Evolutionary conservation across 2,113 vertebrate species (phyloP), one percentile per base, ranked within the genome.

Genomic region (Callipepla californica): DNA sequence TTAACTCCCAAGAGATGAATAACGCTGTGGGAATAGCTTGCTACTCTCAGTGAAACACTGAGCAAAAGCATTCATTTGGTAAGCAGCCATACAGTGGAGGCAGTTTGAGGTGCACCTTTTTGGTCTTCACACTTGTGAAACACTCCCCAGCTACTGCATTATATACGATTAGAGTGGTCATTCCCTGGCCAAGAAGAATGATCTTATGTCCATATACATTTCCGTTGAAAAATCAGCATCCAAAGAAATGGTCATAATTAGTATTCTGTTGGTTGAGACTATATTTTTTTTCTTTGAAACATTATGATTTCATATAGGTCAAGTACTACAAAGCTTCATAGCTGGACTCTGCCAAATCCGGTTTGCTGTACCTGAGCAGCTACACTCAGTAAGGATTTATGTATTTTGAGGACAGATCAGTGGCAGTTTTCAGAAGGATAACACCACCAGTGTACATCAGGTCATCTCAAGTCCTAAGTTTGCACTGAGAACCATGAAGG

Each of bases 131-230:
- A 63, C 26, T 75, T n/a, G 13, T 0, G 67, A 61, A 13, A 58
- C 3, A 6, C 25, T 77, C 57, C 28, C 8, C 18, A 16, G 45
- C 19, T 74, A 61, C 42, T 19, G 20, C 28, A 23, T 30, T 70
- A 11, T 3, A 8, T n/a, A 59, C 44, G 63, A 51, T 30, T 50
- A 65, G 50, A 85, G 7, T 0, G 0, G 28, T 38, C 7, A 36
- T 45, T 75, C 89, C 38, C 50, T 70, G 20, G 77, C 23, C 45
- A 34, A 66, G 48, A 28, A 9, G 53, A 21, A 9, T 5, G 59
- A 74, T 25, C 34, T 44, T 51, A 51, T 67, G 30, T 47, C 74
- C 25, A 30, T 2, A 10, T 3, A 62, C 19, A 21, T 36, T 59
- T 66, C 55, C 40, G 23, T 42, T 80, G 53, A 63, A 10, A 89